Conservation (phyloP, 2,113 vertebrate species). For the Carassius gibelio region DNA sequence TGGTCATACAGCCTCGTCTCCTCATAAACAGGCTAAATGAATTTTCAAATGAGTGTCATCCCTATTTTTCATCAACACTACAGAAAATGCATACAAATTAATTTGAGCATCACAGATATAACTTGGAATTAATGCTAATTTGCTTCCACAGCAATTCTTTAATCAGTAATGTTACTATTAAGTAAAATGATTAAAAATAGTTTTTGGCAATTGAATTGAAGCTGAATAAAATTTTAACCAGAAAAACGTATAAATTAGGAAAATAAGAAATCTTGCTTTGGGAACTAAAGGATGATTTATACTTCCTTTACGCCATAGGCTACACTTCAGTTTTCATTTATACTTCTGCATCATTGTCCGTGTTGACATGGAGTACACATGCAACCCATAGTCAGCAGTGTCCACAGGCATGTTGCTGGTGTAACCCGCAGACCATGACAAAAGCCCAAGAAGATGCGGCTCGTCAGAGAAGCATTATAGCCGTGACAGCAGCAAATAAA, state of each 20-base stretch:
- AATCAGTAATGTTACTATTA: not conserved
- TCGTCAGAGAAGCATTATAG: too few relatives aligned
- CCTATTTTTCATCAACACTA: not conserved
- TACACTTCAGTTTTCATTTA: too few relatives aligned
- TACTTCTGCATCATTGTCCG: too few relatives aligned
- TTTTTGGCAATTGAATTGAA: not conserved
- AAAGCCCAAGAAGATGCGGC: too few relatives aligned
- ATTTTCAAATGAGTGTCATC: not conserved
- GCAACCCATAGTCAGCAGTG: too few relatives aligned
- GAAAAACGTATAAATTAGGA: not conserved
- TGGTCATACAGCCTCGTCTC: slow-evolving; percentile 5
- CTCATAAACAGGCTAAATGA: not conserved
- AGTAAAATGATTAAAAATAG: too few relatives aligned
- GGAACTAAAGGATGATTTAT: not conserved
- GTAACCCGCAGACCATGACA: too few relatives aligned
- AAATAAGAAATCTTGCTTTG: not conserved
- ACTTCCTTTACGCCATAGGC: too few relatives aligned
- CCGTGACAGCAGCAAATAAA: too few relatives aligned
- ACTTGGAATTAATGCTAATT: not conserved
- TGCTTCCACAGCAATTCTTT: not conserved
- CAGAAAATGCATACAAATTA: not conserved
- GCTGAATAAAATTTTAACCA: not conserved
- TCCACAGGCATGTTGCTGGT: too few relatives aligned
- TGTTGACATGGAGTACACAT: too few relatives aligned
- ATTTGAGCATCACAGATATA: not conserved